Conservation (phyloP, 2,888 invertebrate species). For the Aleiodes alternator region DNA sequence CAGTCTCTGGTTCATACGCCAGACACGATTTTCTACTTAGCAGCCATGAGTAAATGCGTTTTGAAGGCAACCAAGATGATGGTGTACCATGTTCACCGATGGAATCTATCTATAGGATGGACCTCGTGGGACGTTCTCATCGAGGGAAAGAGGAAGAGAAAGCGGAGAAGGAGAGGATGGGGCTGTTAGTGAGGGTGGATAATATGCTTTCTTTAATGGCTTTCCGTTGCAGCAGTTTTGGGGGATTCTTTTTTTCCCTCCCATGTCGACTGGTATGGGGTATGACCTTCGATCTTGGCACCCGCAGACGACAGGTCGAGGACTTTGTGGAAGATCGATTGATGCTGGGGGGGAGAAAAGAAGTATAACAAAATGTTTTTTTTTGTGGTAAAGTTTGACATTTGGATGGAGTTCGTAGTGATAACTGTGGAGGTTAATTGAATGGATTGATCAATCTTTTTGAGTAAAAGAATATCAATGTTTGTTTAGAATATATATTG, state of each 20-base stretch:
- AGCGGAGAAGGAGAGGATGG: conserved; percentile 23
- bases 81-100: conserved; percentile 40
- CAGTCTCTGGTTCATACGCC: conserved; percentile 66
- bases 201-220: conserved; percentile 59
- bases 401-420: conserved; percentile 24
- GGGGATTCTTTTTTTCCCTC: conserved; percentile 2
- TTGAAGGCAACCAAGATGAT: conserved; percentile 25
- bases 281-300: conserved; percentile 33
- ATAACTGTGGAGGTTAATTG: conserved; percentile 9
- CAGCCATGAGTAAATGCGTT: conserved; percentile 45
- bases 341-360: not conserved
- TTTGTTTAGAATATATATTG: no score
- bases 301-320: conserved; percentile 24
- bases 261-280: not conserved
- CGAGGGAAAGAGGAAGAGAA: not conserved
- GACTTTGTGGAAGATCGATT: conserved; percentile 18
- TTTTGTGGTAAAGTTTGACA: conserved; percentile 7
- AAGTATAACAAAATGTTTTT: not conserved
- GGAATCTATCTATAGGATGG: conserved; percentile 38
- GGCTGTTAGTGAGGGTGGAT: conserved; percentile 53
- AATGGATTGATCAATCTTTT: not conserved
- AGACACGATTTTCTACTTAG: conserved; percentile 75
- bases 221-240: conserved; percentile 53
- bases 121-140: conserved; percentile 22
- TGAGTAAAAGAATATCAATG: no score